Evolutionary conservation across 2,797 vertebrate species (phyloP).

Genomic region (Florisuga fusca): DNA sequence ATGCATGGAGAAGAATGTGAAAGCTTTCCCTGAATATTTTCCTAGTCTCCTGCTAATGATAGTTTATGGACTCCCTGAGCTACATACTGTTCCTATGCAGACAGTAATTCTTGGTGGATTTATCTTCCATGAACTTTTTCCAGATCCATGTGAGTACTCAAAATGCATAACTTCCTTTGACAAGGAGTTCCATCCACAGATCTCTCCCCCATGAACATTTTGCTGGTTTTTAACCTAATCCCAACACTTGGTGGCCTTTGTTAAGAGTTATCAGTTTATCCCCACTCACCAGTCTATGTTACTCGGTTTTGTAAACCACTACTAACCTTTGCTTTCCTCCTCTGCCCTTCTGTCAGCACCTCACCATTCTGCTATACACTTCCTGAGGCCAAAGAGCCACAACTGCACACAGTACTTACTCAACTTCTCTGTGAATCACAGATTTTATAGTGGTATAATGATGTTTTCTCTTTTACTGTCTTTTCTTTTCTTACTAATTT

Average conservation of each 20-base stretch:
- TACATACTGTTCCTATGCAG: neutral
- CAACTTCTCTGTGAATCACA: neutral
- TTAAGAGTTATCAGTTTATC: neutral
- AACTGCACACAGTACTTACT: neutral
- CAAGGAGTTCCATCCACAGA: fast-evolving
- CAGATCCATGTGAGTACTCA: neutral
- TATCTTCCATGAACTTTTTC: neutral
- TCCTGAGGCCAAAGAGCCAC: neutral
- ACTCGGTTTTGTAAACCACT: neutral
- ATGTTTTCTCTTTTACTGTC: neutral
- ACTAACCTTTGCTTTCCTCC: neutral
- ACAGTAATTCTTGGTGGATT: neutral
- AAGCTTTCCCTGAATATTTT: neutral
- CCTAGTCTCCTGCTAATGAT: neutral
- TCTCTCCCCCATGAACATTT: neutral
- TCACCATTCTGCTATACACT: neutral
- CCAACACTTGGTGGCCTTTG: neutral
- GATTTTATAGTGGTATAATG: neutral
- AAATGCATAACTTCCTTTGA: neutral
- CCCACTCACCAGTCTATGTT: neutral
- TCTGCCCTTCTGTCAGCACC: neutral
- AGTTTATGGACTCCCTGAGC: neutral
- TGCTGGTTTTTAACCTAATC: neutral
- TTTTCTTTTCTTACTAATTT: neutral
- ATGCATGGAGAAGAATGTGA: neutral